Evolutionary conservation across 2,888 invertebrate genomes (phyloP).

Genomic region (Papilio protenor): DNA sequence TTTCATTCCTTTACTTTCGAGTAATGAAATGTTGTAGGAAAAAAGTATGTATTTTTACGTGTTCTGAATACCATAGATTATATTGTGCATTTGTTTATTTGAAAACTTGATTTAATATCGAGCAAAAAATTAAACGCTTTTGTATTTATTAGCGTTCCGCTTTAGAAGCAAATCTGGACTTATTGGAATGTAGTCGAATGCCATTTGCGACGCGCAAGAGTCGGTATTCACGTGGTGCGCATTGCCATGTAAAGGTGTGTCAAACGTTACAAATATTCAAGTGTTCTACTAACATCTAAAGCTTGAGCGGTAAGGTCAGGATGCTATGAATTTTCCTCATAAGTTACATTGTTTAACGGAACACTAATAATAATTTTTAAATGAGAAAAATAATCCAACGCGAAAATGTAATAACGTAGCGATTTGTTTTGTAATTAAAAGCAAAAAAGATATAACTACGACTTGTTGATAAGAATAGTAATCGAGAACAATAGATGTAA

Average conservation of each 20-base stretch:
- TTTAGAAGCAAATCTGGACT: constrained; percentile 15
- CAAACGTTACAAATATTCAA: constrained; percentile 25
- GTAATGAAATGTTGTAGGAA: background rate
- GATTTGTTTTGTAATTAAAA: constrained; percentile 6
- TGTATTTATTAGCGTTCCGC: constrained; percentile 33
- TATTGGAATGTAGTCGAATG: constrained; percentile 21
- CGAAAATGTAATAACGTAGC: constrained; percentile 9
- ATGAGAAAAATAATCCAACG: background rate
- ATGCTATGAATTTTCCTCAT: constrained; percentile 1
- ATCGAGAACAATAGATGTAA: constrained; percentile 3
- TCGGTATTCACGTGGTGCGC: constrained; percentile 2
- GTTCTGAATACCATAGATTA: background rate
- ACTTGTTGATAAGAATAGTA: background rate
- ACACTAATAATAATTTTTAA: constrained; percentile 31
- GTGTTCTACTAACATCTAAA: constrained; percentile 28
- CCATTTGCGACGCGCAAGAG: constrained; percentile 20
- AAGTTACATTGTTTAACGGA: constrained; percentile 22
- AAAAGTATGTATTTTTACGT: background rate
- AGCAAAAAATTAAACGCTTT: constrained; percentile 1
- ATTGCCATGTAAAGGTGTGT: constrained; percentile 10
- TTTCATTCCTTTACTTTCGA: background rate
- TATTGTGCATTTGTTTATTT: constrained; percentile 27
- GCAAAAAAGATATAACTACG: constrained; percentile 16
- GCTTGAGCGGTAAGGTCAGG: constrained; percentile 21
- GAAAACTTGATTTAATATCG: background rate